Evolutionary conservation across 1,140 invertebrate species (phyloP).

Genomic region (Dinoponera quadriceps): DNA sequence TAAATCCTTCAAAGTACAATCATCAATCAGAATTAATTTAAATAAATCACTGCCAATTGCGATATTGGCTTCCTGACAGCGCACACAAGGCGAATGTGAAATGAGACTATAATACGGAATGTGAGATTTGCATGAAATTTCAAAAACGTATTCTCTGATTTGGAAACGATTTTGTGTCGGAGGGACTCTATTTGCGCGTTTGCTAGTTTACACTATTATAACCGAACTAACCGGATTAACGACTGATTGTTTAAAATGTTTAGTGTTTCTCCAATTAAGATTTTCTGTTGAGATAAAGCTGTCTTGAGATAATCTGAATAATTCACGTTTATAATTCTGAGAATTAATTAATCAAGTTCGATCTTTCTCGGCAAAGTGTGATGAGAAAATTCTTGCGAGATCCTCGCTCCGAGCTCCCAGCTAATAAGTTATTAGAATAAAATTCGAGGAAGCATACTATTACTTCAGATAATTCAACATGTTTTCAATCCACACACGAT

Average conservation of each 20-base stretch:
- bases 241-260: too few species aligned
- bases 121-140: constrained; percentile 50
- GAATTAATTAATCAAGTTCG: too few species aligned
- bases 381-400: background rate
- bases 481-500: too few species aligned
- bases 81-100: constrained; percentile 27
- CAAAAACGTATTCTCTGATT: constrained; percentile 15
- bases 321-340: too few species aligned
- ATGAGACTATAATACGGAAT: constrained; percentile 32
- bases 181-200: background rate
- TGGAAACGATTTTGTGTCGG: constrained; percentile 9
- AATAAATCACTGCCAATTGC: constrained; percentile 52
- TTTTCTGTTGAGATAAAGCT: background rate
- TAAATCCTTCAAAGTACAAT: constrained; percentile 24
- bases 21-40: constrained; percentile 50
- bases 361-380: background rate
- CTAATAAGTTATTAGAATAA: too few species aligned
- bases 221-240: too few species aligned
- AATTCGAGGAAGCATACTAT: too few species aligned
- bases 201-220: too few species aligned
- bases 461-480: background rate
- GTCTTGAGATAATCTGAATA: background rate
- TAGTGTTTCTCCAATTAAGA: too few species aligned
- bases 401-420: too few species aligned
- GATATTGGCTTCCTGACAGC: constrained; percentile 16